Conservation (phyloP, 1,140 invertebrate genomes). For the Trinorchestia longiramus region DNA sequence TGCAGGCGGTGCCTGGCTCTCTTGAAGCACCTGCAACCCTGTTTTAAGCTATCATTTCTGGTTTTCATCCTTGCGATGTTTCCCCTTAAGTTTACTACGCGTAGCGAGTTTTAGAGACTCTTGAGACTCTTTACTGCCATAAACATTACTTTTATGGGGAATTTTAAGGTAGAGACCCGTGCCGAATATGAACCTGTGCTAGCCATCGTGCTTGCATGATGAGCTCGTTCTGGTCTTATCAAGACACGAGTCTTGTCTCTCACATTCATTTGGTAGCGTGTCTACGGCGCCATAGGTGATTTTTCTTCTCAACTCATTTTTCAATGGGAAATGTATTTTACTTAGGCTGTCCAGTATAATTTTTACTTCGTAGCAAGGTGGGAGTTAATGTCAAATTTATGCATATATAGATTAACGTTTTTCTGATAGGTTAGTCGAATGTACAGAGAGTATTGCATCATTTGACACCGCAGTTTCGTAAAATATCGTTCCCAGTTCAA, state of each 20-base stretch:
- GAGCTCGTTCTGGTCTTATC: constrained; percentile 33
- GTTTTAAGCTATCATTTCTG: constrained; percentile 25
- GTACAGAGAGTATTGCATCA: too few relatives aligned
- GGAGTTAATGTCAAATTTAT: neutral
- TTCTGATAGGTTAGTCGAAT: too few relatives aligned
- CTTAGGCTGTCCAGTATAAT: neutral
- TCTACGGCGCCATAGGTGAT: neutral
- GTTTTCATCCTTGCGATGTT: constrained; percentile 45
- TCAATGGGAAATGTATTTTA: neutral
- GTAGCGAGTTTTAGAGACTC: constrained; percentile 44
- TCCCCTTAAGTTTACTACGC: constrained; percentile 18
- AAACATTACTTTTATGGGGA: constrained; percentile 53
- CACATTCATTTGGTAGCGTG: neutral
- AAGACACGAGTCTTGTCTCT: constrained; percentile 1
- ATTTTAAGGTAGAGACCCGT: constrained; percentile 46
- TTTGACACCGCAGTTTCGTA: too few relatives aligned
- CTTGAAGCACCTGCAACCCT: neutral
- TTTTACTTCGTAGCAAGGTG: neutral
- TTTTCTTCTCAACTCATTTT: neutral
- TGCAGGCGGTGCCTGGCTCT: neutral
- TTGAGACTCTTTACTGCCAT: constrained; percentile 52
- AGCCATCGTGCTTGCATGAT: constrained; percentile 32
- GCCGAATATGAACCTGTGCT: constrained; percentile 39
- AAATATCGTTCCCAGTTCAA: too few relatives aligned
- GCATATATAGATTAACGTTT: neutral